Evolutionary conservation across 2,888 invertebrate species (phyloP), one percentile per base, ranked within the genome.

Genomic region (Ceriagrion tenellum): DNA sequence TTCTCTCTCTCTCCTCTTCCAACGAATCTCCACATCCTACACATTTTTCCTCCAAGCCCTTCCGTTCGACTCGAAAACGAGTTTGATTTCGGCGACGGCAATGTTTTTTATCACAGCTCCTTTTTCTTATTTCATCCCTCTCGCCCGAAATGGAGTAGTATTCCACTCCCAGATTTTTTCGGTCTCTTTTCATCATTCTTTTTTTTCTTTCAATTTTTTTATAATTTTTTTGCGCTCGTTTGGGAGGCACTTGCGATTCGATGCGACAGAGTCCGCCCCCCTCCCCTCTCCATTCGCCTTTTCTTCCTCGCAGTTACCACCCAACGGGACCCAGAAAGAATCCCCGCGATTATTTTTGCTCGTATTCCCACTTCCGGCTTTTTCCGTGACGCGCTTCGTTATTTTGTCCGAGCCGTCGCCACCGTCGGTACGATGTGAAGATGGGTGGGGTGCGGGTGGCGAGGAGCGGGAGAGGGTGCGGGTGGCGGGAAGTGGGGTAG

Each of bases 341-440:
- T 81, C 26, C 35, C 30, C 74, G 30, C 74, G 74, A 81, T 81
- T 81, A 81, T 81, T 81, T 81, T 35, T 81, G 26, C 74, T 81
- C 12, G 23, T 81, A 81, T 81, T 81, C 74, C 47, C 26, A n/a
- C 30, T 81, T 81, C 74, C 74, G 74, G 30, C 74, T 81, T n/a
- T 47, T 35, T 81, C 35, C 74, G 30, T 81, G 30, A 12, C 10
- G 30, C 30, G 30, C 74, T 81, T 81, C 35, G 74, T 81, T 81
- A 81, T 81, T 81, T 81, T 81, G 74, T 81, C 74, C 74, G 35
- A 81, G 74, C 35, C 74, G 35, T 13, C 74, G 59, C 20, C 59
- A 16, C 20, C 59, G 59, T 59, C 59, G 59, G 3, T 20, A 16
- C 20, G 18, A 81, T 69, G 35, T 35, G 74, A 10, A 26, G 8